A percentile compares a stretch with the other conserved stretches of the same genome.
Conservation (phyloP, 2,797 vertebrate genomes). For the Myiothlypis chrysogaster region DNA sequence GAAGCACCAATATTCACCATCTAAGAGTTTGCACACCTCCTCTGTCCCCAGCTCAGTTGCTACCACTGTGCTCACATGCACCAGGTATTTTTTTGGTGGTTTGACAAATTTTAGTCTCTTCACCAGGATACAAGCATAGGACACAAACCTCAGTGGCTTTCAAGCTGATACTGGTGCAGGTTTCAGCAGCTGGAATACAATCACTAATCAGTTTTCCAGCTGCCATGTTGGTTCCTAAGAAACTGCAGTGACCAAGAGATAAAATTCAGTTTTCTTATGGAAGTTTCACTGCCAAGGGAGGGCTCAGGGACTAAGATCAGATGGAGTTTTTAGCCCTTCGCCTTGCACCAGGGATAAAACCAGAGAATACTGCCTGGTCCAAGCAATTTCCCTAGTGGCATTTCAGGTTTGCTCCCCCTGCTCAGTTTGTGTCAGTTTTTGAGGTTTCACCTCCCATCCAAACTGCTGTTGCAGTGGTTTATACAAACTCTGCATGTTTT, state of each 20-base stretch:
- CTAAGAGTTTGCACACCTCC: background rate
- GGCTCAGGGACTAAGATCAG: background rate
- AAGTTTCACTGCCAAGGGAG: background rate
- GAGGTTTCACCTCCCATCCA: background rate
- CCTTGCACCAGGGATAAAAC: background rate
- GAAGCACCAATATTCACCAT: background rate
- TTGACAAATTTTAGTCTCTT: background rate
- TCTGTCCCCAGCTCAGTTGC: background rate
- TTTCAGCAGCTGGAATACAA: background rate
- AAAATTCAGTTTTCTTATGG: background rate
- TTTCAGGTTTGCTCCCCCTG: background rate
- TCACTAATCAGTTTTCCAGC: background rate
- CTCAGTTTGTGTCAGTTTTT: background rate
- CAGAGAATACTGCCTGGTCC: background rate
- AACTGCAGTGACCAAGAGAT: accelerated
- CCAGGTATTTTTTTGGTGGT: background rate
- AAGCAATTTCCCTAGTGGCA: background rate
- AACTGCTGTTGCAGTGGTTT: background rate
- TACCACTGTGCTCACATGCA: background rate
- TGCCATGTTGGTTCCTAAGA: background rate
- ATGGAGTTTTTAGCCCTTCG: background rate
- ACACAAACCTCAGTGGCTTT: background rate
- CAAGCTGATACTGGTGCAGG: background rate
- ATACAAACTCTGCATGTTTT: background rate
- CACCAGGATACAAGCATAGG: background rate